These are phyloP conservation scores for Paraescarpia echinospica DNA, from an alignment of 1,140 invertebrate genomes.

Conservation along the genomic window DNA sequence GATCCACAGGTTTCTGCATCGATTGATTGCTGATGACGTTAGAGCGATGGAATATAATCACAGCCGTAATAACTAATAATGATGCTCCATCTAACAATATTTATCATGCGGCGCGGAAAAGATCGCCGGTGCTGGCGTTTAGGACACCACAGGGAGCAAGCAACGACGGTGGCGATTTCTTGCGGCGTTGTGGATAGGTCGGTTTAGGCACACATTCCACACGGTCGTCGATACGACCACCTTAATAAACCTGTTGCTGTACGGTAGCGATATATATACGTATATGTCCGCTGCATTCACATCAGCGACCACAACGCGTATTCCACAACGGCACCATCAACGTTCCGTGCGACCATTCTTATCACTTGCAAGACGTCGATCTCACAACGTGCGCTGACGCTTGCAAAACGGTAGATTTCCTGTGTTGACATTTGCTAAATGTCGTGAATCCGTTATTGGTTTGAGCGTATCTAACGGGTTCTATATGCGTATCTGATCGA, in stretches of 20 bases:
- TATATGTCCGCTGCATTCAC: background rate
- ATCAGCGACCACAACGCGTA: too few relatives aligned
- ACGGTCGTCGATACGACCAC: background rate
- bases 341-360: background rate
- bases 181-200: background rate
- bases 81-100: background rate
- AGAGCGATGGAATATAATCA: background rate
- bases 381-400: background rate
- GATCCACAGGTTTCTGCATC: background rate
- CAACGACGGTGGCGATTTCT: background rate
- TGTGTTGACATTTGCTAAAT: background rate
- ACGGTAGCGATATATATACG: background rate
- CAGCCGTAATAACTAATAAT: constrained; percentile 1
- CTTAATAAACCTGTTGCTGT: background rate
- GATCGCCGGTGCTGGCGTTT: background rate
- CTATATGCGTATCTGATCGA: background rate
- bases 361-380: background rate
- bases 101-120: background rate
- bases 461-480: background rate
- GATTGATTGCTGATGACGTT: background rate
- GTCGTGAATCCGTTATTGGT: background rate
- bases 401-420: too few relatives aligned
- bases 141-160: background rate
- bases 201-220: background rate
- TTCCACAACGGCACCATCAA: too few relatives aligned